Conservation (phyloP, 2,113 vertebrate species). For the Catagonus wagneri region DNA sequence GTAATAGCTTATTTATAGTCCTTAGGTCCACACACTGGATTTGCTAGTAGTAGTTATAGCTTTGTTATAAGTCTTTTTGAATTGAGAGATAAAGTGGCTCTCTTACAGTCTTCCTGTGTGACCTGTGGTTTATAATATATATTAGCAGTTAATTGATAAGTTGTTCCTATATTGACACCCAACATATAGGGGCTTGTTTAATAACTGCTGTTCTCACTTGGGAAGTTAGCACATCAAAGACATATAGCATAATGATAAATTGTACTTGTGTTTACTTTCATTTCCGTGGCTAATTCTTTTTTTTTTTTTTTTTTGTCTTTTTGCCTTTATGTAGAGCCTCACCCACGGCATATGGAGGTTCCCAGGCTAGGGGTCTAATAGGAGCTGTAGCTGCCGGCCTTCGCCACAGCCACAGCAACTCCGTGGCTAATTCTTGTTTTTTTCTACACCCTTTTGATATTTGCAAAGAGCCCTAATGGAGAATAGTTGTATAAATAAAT, state of each 20-base stretch:
- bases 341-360: too few relatives aligned
- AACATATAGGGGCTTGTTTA: conserved; percentile 54
- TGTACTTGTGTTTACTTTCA: conserved; percentile 59
- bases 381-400: too few relatives aligned
- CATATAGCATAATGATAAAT: conserved; percentile 41
- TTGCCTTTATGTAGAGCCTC: too few relatives aligned
- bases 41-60: conserved; percentile 15
- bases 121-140: conserved; percentile 58
- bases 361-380: too few relatives aligned
- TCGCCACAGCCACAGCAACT: too few relatives aligned
- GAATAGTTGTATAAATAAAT: conserved; percentile 56
- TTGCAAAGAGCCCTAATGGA: conserved; percentile 24
- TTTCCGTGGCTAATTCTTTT: conserved; percentile 63
- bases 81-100: conserved; percentile 32
- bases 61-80: conserved; percentile 56
- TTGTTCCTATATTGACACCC: conserved; percentile 42
- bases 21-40: neutral
- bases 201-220: conserved; percentile 47
- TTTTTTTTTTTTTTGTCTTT: too few relatives aligned
- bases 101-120: conserved; percentile 29
- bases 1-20: neutral
- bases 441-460: conserved; percentile 61
- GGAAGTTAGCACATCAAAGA: conserved; percentile 61
- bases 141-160: conserved; percentile 61
- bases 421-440: conserved; percentile 54